phyloP scores from a whole-genome alignment of 2,797 vertebrate species.

The Eulemur coronatus region DNA sequence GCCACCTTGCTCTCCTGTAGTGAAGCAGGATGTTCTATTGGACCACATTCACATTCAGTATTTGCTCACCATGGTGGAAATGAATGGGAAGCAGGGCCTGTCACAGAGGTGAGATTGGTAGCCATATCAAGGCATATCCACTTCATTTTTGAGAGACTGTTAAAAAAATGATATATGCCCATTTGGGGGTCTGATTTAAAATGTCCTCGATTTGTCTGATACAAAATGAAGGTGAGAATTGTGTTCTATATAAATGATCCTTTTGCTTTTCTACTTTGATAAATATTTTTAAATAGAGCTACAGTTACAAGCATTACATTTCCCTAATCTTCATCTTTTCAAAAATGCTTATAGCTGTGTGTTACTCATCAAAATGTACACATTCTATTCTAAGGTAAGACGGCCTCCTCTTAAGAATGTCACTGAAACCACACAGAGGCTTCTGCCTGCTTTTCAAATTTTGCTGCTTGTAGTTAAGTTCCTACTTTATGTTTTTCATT shows the following conservation, averaged over 20 bases:
- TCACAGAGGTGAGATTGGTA: neutral
- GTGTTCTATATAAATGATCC: neutral
- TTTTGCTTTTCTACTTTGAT: constrained; percentile 6
- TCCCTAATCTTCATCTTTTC: neutral
- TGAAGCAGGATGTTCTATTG: constrained; percentile 56
- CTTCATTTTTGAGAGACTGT: neutral
- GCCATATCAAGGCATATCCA: neutral
- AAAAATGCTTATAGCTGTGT: neutral
- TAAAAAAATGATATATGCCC: neutral
- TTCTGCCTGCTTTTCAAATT: neutral
- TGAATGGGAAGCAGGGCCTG: neutral
- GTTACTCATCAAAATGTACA: neutral
- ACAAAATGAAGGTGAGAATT: neutral
- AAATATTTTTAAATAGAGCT: neutral
- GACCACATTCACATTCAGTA: constrained; percentile 13
- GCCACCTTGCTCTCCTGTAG: neutral
- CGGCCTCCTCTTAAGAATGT: neutral
- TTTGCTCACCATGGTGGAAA: constrained; percentile 25
- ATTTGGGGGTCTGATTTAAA: neutral
- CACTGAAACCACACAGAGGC: neutral
- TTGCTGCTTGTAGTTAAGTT: constrained; percentile 14
- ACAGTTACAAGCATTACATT: neutral
- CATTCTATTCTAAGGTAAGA: neutral
- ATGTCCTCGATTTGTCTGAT: neutral
- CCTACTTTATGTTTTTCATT: constrained; percentile 45